A percentile compares a stretch with the other conserved stretches of the same genome.
Evolutionary conservation across 2,113 vertebrate species (phyloP).

Genomic region (Otolemur garnettii): DNA sequence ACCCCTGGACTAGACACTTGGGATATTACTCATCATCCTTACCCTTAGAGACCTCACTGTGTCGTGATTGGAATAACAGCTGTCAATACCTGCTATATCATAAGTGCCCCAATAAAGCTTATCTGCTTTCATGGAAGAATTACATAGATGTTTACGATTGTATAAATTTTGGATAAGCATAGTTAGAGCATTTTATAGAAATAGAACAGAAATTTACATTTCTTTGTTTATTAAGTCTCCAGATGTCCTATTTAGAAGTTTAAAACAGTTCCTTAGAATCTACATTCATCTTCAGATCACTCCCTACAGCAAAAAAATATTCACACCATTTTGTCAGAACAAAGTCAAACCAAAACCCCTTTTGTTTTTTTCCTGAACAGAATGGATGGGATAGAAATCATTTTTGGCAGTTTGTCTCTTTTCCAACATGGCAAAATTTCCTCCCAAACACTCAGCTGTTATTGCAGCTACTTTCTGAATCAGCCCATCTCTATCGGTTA

Average conservation of each 20-base stretch:
- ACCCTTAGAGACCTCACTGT: background rate
- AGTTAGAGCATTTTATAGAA: background rate
- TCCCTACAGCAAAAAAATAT: background rate
- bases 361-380: background rate
- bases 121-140: conserved; percentile 14
- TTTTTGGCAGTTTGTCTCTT: background rate
- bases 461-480: background rate
- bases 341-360: background rate
- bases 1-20: background rate
- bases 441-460: background rate
- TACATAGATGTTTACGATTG: background rate
- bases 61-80: background rate
- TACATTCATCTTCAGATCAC: background rate
- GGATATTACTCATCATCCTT: background rate
- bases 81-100: background rate
- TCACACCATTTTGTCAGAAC: background rate
- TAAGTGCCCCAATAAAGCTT: background rate
- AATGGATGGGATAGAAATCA: background rate
- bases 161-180: background rate
- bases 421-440: background rate
- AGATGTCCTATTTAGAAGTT: background rate
- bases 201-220: background rate
- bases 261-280: background rate
- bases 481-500: background rate
- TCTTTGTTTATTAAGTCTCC: background rate